Conservation (phyloP, 2,113 vertebrate genomes). For the Hydropotes inermis region DNA sequence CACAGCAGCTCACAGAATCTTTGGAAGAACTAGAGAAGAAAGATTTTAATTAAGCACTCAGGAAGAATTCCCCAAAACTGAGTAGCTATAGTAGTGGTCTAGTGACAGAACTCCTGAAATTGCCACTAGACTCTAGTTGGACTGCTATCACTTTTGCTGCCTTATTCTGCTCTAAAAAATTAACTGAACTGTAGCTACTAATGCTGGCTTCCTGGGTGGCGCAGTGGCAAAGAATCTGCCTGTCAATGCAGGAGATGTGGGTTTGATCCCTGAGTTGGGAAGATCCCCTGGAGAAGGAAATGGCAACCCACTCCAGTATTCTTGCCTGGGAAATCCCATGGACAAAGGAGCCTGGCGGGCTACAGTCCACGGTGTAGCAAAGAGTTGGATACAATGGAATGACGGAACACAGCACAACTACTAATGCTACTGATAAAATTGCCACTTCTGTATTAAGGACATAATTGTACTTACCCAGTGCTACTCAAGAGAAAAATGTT, state of each 20-base stretch:
- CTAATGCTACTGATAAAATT: neutral
- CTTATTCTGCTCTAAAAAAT: neutral
- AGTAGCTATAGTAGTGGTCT: neutral
- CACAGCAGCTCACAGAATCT: neutral
- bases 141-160: neutral
- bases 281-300: neutral
- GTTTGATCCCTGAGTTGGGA: neutral
- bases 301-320: neutral
- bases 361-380: fast-evolving
- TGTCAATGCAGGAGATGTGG: neutral
- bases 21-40: neutral
- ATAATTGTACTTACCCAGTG: neutral
- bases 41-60: neutral
- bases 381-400: neutral
- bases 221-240: neutral
- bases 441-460: neutral
- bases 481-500: neutral
- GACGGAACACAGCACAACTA: neutral
- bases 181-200: neutral
- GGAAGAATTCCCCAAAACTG: neutral
- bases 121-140: neutral
- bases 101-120: neutral
- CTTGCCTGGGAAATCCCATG: neutral
- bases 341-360: neutral
- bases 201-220: neutral